These are phyloP conservation scores for Oligia latruncula DNA, from an alignment of 2,888 invertebrate genomes.

Conservation along the genomic window DNA sequence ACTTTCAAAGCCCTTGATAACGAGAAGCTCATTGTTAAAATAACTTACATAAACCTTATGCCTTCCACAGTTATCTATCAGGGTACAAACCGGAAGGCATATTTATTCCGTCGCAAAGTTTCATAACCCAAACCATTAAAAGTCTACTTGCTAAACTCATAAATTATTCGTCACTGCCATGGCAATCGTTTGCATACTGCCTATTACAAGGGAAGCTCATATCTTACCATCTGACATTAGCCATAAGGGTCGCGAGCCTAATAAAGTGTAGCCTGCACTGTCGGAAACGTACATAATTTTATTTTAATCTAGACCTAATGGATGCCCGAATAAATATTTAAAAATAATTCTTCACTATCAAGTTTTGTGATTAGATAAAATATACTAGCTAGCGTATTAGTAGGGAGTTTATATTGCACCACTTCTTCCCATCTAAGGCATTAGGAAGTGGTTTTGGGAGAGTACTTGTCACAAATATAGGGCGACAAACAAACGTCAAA, in stretches of 20 bases:
- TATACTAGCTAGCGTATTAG: background rate
- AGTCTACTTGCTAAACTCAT: constrained; percentile 62
- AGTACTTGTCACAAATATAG: too few relatives aligned
- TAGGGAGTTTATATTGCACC: background rate
- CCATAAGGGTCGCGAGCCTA: constrained; percentile 58
- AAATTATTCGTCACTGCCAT: constrained; percentile 58
- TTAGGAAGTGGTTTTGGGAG: background rate
- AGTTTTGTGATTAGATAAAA: background rate
- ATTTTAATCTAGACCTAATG: constrained; percentile 6
- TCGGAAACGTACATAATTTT: constrained; percentile 48
- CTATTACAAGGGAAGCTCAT: constrained; percentile 71
- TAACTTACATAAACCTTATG: background rate
- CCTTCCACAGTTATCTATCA: background rate
- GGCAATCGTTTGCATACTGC: constrained; percentile 69
- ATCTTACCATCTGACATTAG: constrained; percentile 70
- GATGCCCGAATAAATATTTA: background rate
- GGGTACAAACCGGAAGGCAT: constrained; percentile 47
- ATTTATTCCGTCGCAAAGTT: constrained; percentile 44
- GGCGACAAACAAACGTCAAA: too few relatives aligned
- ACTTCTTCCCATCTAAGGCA: background rate
- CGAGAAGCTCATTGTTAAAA: background rate
- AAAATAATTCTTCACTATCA: background rate
- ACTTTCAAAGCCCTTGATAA: background rate
- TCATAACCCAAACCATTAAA: constrained; percentile 62
- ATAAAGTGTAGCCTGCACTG: constrained; percentile 28